These are phyloP conservation scores for Melieria crassipennis DNA, from an alignment of 2,888 invertebrate species.

Conservation along the genomic window DNA sequence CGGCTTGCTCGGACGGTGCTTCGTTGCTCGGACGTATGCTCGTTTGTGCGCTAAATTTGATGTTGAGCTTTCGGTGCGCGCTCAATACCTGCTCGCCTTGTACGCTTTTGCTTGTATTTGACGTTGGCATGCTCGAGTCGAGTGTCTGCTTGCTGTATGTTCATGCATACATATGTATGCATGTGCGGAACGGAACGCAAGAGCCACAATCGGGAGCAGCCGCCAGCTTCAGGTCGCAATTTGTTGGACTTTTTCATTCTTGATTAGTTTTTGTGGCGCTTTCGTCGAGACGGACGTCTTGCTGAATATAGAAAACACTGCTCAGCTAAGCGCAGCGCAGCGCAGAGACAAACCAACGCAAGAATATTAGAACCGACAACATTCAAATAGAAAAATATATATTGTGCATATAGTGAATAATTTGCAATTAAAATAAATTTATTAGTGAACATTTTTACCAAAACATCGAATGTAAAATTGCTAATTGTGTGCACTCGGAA, in stretches of 20 bases:
- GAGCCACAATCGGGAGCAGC: constrained; percentile 17
- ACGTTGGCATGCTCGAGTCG: not conserved
- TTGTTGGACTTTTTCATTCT: constrained; percentile 51
- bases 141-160: not conserved
- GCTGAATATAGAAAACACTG: constrained; percentile 21
- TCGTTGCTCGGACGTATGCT: too few species aligned
- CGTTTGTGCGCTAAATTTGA: too few species aligned
- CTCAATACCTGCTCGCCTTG: constrained; percentile 56
- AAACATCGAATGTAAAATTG: too few species aligned
- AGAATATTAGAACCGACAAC: constrained; percentile 27
- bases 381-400: constrained; percentile 33
- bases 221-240: constrained; percentile 26
- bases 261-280: constrained; percentile 60
- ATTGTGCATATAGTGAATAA: constrained; percentile 15
- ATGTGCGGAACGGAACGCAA: constrained; percentile 10
- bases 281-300: constrained; percentile 44
- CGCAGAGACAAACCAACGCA: constrained; percentile 21
- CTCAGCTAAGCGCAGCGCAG: constrained; percentile 16
- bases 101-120: constrained; percentile 28
- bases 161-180: not conserved
- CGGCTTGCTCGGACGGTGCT: not conserved
- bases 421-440: constrained; percentile 1
- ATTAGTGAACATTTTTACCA: constrained; percentile 1
- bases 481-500: too few species aligned
- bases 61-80: constrained; percentile 14